Base-by-base conservation (phyloP, 2,888 invertebrate species). In the Lasioglossum leucozonium region DNA sequence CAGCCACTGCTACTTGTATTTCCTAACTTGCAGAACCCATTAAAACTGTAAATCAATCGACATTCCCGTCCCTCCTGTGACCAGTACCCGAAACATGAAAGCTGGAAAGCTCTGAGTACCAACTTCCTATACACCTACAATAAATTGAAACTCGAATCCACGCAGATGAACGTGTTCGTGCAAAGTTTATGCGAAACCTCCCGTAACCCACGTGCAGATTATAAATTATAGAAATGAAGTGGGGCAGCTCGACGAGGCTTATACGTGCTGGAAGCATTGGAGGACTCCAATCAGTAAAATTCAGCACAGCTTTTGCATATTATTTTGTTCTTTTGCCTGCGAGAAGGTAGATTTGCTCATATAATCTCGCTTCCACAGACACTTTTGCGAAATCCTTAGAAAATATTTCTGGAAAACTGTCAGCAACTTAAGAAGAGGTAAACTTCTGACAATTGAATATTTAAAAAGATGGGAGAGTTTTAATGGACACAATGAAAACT, bases 11-110 rank as follows among this genome's bases (percentile, higher is more conserved):
- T 62, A 51, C 18, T 16, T 71, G 82, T 65, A 77, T 81, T 84
- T 76, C 62, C 86, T 30, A 89, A 86, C 90, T 88, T 84, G 42
- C 65, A 51, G 71, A 89, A 85, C 78, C 77, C 82, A 85, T 80
- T 87, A 89, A 86, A 89, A 89, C 86, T 81, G 77, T 89, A 88
- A 80, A 87, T 89, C 89, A 90, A 90, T 90, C 86, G 87, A 76
- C 77, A 86, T 84, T 77, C 30, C 79, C 69, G 77, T 79, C 81
- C 81, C 67, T 88, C 76, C 90, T 82, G 81, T 81, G 77, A 67
- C 84, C 86, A 75, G 75, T 82, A 82, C 84, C 81, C 84, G 85
- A 77, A 85, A 77, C 67, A 72, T 58, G 74, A 67, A 77, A 77
- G 72, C 55, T 55, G 77, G 77, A 84, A 58, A 79, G 69, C 71